Evolutionary conservation across 2,797 vertebrate species (phyloP).

Genomic region (Tangara arthus): DNA sequence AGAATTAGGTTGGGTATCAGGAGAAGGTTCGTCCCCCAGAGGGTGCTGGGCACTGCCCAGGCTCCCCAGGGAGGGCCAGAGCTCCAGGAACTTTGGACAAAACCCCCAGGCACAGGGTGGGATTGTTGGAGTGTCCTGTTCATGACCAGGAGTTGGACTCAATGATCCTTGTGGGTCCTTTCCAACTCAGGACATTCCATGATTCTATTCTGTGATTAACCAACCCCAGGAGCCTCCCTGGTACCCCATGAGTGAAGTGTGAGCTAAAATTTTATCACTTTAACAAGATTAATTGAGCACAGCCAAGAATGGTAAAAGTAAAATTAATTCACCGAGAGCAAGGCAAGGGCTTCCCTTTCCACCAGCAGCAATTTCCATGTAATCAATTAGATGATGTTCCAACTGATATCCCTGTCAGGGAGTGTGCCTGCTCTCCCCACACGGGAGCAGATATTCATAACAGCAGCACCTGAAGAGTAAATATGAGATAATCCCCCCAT

Average conservation of each 20-base stretch:
- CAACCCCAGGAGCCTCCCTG: accelerated
- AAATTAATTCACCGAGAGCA: background rate
- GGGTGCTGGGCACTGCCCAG: accelerated
- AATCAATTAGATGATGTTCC: constrained; percentile 28
- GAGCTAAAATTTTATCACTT: background rate
- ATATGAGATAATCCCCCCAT: background rate
- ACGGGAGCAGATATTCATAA: background rate
- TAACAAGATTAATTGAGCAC: constrained; percentile 20
- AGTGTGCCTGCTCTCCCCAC: background rate
- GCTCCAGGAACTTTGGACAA: background rate
- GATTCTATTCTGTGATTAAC: background rate
- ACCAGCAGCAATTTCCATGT: constrained; percentile 26
- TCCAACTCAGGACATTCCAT: background rate
- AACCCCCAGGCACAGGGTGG: background rate
- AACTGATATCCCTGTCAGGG: background rate
- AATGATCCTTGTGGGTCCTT: background rate
- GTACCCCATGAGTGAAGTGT: background rate
- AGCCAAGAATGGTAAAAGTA: background rate
- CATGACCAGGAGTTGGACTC: background rate
- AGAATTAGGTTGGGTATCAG: background rate
- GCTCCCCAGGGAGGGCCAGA: background rate
- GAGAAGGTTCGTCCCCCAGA: background rate
- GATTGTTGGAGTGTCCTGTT: background rate
- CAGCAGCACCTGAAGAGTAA: accelerated
- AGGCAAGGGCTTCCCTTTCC: constrained; percentile 40